phyloP scores from a whole-genome alignment of 2,888 invertebrate genomes.

The Agrilus mali region DNA sequence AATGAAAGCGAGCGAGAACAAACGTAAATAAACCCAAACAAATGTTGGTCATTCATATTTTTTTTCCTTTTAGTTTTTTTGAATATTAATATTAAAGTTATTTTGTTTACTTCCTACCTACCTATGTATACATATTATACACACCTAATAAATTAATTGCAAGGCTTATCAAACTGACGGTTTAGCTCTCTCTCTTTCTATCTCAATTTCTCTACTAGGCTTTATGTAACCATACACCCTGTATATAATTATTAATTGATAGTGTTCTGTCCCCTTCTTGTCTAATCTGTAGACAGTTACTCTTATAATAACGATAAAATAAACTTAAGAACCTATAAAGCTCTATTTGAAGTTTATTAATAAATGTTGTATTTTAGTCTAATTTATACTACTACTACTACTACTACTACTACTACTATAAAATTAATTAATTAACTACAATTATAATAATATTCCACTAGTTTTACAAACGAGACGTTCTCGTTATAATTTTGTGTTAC shows the following conservation, averaged over 20 bases:
- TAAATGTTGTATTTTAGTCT: slow-evolving; percentile 18
- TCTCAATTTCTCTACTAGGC: slow-evolving; percentile 20
- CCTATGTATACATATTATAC: slow-evolving; percentile 1
- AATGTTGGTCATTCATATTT: slow-evolving; percentile 32
- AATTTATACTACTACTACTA: no score
- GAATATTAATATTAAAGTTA: no score
- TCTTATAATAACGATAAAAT: no score
- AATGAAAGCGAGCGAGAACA: slow-evolving; percentile 14
- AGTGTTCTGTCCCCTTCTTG: slow-evolving; percentile 8
- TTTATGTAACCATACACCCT: slow-evolving; percentile 30
- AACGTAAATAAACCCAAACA: slow-evolving; percentile 10
- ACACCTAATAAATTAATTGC: slow-evolving; percentile 11
- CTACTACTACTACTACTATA: no score
- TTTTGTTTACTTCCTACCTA: no score
- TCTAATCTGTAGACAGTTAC: no score
- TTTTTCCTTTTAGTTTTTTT: no score
- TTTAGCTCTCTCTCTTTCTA: slow-evolving; percentile 4
- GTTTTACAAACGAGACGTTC: no score
- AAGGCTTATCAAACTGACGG: slow-evolving; percentile 6
- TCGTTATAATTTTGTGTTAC: slow-evolving; percentile 8
- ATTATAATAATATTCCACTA: no score
- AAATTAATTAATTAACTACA: no score
- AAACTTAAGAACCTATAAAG: no score
- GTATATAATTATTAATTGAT: slow-evolving; percentile 26
- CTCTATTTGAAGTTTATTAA: slow-evolving; percentile 20